A percentile compares a stretch with the other conserved stretches of the same genome.
Evolutionary conservation across 1,140 invertebrate species (phyloP).

Genomic region (Maniola jurtina): DNA sequence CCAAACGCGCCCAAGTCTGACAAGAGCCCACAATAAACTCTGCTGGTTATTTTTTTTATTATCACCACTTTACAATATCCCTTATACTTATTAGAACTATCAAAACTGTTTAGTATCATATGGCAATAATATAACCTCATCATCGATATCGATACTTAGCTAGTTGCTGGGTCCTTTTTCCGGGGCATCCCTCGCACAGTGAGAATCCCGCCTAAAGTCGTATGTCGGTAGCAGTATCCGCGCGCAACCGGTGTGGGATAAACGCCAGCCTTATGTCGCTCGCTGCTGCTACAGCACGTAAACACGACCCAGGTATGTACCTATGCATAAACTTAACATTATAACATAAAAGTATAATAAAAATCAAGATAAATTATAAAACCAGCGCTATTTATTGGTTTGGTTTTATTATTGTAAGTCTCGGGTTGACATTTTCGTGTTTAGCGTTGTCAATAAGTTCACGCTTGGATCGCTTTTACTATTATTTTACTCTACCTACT

Average conservation of each 20-base stretch:
- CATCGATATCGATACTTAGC: conserved; percentile 44
- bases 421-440: background rate
- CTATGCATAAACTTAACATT: conserved; percentile 9
- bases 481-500: too few relatives aligned
- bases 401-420: background rate
- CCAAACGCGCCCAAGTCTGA: too few relatives aligned
- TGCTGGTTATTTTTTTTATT: too few relatives aligned
- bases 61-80: too few relatives aligned
- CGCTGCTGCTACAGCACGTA: conserved; percentile 33
- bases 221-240: conserved; percentile 44
- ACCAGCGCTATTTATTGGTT: background rate
- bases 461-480: too few relatives aligned
- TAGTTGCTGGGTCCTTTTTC: conserved; percentile 34
- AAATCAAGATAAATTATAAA: background rate
- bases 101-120: too few relatives aligned
- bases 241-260: conserved; percentile 58
- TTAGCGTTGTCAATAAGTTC: too few relatives aligned
- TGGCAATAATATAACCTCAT: conserved; percentile 7
- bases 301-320: conserved; percentile 50
- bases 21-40: too few relatives aligned
- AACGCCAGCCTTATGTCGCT: conserved; percentile 49
- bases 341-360: conserved; percentile 3
- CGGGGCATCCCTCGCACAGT: conserved; percentile 38
- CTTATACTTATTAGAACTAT: too few relatives aligned
- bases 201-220: conserved; percentile 47